Evolutionary conservation across 2,888 invertebrate species (phyloP).

Genomic region (Drosophila recens): DNA sequence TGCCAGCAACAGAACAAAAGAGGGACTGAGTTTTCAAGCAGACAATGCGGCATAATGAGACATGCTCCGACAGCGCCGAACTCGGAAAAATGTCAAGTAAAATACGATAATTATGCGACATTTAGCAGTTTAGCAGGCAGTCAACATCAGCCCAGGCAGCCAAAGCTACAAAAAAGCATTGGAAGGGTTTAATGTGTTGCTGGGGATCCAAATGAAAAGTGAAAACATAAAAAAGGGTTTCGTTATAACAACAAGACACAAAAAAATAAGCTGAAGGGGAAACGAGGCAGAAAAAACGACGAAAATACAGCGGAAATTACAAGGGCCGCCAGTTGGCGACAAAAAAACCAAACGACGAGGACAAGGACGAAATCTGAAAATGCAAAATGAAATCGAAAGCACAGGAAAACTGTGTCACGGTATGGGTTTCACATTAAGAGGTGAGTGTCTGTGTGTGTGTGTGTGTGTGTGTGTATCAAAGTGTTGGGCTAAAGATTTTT

Average conservation of each 20-base stretch:
- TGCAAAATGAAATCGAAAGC: conserved; percentile 77
- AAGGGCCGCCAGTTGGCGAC: conserved; percentile 73
- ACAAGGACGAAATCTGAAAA: conserved; percentile 56
- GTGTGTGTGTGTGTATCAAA: conserved; percentile 14
- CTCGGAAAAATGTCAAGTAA: conserved; percentile 55
- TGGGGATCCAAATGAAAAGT: conserved; percentile 38
- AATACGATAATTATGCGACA: conserved; percentile 82
- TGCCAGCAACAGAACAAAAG: conserved; percentile 32
- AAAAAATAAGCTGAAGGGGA: conserved; percentile 32
- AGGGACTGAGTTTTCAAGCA: conserved; percentile 19
- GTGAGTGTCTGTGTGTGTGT: conserved; percentile 16
- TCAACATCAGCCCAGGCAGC: conserved; percentile 48
- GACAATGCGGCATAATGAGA: conserved; percentile 74
- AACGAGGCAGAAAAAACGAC: conserved; percentile 5
- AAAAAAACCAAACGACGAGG: conserved; percentile 20
- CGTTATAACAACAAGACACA: conserved; percentile 16
- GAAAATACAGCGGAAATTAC: conserved; percentile 71
- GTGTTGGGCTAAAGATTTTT: conserved; percentile 50
- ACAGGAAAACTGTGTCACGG: conserved; percentile 59
- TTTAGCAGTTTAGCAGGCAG: conserved; percentile 78
- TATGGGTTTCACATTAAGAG: conserved; percentile 55
- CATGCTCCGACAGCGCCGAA: conserved; percentile 36
- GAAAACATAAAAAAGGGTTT: conserved; percentile 55
- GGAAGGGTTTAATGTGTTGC: conserved; percentile 65
- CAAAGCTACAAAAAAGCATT: conserved; percentile 34